Percentiles rank a stretch among this genome's conserved stretches.
phyloP scores from a whole-genome alignment of 2,113 vertebrate genomes.

The Neogobius melanostomus region DNA sequence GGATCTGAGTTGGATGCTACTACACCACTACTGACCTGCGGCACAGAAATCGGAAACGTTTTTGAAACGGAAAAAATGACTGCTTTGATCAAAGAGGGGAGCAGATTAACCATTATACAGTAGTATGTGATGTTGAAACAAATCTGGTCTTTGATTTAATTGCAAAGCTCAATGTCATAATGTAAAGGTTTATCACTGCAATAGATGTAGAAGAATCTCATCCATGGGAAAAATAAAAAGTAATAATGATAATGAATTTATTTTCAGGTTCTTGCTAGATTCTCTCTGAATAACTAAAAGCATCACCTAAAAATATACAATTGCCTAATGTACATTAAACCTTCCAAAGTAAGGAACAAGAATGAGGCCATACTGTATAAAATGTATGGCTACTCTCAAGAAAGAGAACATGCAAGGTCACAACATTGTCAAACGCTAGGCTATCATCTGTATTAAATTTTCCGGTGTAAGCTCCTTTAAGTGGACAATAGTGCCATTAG shows the following conservation, averaged over 20 bases:
- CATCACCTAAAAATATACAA: no score
- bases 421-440: not conserved
- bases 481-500: not conserved
- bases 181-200: no score
- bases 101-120: not conserved
- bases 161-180: not conserved
- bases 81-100: not conserved
- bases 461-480: not conserved
- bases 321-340: no score
- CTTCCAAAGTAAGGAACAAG: not conserved
- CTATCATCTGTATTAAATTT: not conserved
- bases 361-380: not conserved
- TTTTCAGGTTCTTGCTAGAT: no score
- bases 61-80: not conserved
- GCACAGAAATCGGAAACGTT: not conserved
- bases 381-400: not conserved
- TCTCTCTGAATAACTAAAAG: no score
- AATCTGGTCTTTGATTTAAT: not conserved
- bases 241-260: no score
- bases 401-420: not conserved
- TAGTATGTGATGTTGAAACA: not conserved
- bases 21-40: not conserved
- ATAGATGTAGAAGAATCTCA: no score
- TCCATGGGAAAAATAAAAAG: no score
- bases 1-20: constrained; percentile 2